Base-by-base conservation (phyloP, 2,888 invertebrate species). In the Lycophotia porphyrea region DNA sequence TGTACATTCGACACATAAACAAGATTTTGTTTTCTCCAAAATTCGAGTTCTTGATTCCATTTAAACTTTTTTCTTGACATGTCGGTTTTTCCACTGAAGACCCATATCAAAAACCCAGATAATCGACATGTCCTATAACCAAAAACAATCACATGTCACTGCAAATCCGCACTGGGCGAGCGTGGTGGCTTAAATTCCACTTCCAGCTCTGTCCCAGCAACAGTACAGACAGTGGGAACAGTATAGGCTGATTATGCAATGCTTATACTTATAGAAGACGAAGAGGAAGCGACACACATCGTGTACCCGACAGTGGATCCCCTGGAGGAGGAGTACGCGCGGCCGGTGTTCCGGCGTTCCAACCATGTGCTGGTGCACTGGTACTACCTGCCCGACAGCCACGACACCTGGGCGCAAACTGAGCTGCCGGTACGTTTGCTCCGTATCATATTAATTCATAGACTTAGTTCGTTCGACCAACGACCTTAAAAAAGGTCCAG, bases 301-400 rank as follows among this genome's bases (percentile, higher is more conserved):
- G 97, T 99, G 60, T 98, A 98, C 95, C 98, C 99, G 1, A 97
- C 97, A 2, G 97, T 98, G 66, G 98, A 99, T 94, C 98, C 98
- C 0, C 94, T 98, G 79, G 98, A 98, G 85, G 99, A 99, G 91
- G 99, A 99, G 94, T 99, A 98, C 96, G 98, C 99, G 0, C 97
- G 99, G 71, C 99, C 99, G 0, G 98, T 98, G 79, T 97, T 98
- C 93, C 98, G 98, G 88, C 97, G 99, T 78, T 99, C 98, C 68
- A 97, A 97, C 91, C 97, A 98, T 94, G 97, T 98, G 39, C 97
- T 99, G 92, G 97, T 99, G 90, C 99, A 99, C 94, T 99, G 99
- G 99, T 99, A 99, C 96, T 99, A 99, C 93, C 98, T 98, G 91
- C 99, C 99, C 2, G 99, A 99, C 95, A 98, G 98, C 86, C 98